Conservation (phyloP, 2,797 vertebrate species). For the Aulostomus chinensis region DNA sequence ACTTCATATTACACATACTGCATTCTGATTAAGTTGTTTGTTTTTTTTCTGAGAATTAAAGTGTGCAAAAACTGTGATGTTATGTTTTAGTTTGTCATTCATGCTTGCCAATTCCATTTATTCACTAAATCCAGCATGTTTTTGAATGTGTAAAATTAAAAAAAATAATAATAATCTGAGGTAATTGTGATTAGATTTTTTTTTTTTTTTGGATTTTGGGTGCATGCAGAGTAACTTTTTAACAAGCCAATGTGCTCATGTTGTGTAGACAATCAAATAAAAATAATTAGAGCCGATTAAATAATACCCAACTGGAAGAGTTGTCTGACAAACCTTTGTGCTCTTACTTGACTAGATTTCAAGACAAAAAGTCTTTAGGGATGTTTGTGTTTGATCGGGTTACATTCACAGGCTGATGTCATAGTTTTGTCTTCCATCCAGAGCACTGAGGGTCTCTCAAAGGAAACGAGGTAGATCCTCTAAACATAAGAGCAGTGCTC, state of each 20-base stretch:
- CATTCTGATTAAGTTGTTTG: slow-evolving; percentile 82
- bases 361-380: slow-evolving; percentile 7
- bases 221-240: slow-evolving; percentile 58
- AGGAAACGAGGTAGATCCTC: slow-evolving; percentile 52
- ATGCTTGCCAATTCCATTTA: slow-evolving; percentile 64
- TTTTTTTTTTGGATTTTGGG: slow-evolving; percentile 42
- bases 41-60: slow-evolving; percentile 85
- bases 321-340: slow-evolving; percentile 45
- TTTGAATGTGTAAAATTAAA: slow-evolving; percentile 50
- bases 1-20: slow-evolving; percentile 84
- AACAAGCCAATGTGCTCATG: too few relatives aligned
- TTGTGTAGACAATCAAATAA: too few relatives aligned
- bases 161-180: too few relatives aligned
- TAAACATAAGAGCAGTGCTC: slow-evolving; percentile 27
- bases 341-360: slow-evolving; percentile 19
- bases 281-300: slow-evolving; percentile 36
- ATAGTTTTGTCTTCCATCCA: slow-evolving; percentile 50
- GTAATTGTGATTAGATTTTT: too few relatives aligned
- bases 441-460: slow-evolving; percentile 40
- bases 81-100: slow-evolving; percentile 69
- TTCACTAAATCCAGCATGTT: slow-evolving; percentile 71
- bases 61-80: slow-evolving; percentile 62
- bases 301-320: slow-evolving; percentile 28
- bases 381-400: slow-evolving; percentile 50
- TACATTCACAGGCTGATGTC: slow-evolving; percentile 67